phyloP scores from a whole-genome alignment of 2,797 vertebrate genomes.

The Liasis olivaceus region DNA sequence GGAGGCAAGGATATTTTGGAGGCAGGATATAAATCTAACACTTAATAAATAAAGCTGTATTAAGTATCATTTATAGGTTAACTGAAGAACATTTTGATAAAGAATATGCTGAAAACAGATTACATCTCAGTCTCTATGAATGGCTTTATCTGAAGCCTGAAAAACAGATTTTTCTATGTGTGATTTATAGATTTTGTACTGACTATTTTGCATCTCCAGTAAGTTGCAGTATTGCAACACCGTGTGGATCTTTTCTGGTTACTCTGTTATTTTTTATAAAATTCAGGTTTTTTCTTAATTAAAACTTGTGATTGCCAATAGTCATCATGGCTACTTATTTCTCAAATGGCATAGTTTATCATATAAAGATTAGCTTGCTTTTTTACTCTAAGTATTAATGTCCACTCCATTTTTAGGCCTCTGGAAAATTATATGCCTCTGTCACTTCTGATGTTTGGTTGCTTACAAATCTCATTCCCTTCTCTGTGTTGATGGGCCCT shows the following conservation, averaged over 20 bases:
- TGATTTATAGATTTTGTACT: not conserved
- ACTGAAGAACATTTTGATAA: not conserved
- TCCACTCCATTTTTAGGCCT: not conserved
- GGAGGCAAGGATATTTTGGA: not conserved
- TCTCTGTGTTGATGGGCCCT: not conserved
- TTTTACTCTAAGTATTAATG: not conserved
- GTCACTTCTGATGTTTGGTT: not conserved
- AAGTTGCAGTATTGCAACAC: not conserved
- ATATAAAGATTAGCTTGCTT: not conserved
- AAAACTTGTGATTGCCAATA: not conserved
- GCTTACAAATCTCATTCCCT: not conserved
- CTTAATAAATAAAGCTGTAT: not conserved
- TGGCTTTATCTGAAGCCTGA: not conserved
- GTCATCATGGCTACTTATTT: not conserved
- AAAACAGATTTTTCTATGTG: not conserved
- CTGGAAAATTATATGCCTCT: not conserved
- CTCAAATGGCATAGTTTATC: not conserved
- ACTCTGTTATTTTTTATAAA: not conserved
- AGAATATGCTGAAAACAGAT: not conserved
- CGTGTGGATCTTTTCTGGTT: not conserved
- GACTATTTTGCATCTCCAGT: not conserved
- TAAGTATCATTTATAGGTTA: not conserved
- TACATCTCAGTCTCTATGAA: not conserved
- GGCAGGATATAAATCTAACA: not conserved
- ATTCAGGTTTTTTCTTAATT: not conserved